Base-by-base conservation (phyloP, 1,140 invertebrate species). In the Diachasma alloeum region DNA sequence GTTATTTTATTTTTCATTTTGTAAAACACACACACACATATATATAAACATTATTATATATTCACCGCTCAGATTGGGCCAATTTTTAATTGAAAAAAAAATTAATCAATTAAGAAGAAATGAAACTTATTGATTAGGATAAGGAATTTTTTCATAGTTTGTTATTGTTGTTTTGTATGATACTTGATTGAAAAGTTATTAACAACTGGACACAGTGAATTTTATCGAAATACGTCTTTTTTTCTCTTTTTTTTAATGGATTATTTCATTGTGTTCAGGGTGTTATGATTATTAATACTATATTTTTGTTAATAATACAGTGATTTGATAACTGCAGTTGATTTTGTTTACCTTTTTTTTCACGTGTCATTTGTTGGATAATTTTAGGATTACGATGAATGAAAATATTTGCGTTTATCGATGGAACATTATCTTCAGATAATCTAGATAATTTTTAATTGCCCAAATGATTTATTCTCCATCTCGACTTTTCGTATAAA, bases 121-220 rank as follows among this genome's bases (percentile, higher is more conserved):
- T 10, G 24, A 67, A 74, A 68, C 13, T 44, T 66, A 67, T 37
- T 42, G 63, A 46, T 81, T 84, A 85, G 78, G 76, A 74, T 84
- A 81, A 83, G 81, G 56, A 80, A 81, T 84, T 82, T 86, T 86
- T 86, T 85, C 83, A 87, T 87, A 88, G 84, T 88, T 87, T 87
- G 83, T 87, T 87, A 87, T 87, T 85, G 85, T 88, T 88, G 85
- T 87, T 86, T 87, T 86, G 83, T 87, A 86, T 85, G 80, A 86
- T 83, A 84, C 83, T 85, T 87, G 81, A 85, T 83, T 86, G 84
- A 19, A 37, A 19, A 5, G 39, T 68, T 68, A 37, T 39, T 37
- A 37, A 68, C 36, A 68, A 68, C 26, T 39, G 36, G 26, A 68
- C 66, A 68, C 36, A 68, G 36, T 68, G n/a, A 19, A 37, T n/a